Percentiles rank a stretch among this genome's conserved stretches.
Conservation (phyloP, 2,113 vertebrate species). For the Manacus vitellinus region DNA sequence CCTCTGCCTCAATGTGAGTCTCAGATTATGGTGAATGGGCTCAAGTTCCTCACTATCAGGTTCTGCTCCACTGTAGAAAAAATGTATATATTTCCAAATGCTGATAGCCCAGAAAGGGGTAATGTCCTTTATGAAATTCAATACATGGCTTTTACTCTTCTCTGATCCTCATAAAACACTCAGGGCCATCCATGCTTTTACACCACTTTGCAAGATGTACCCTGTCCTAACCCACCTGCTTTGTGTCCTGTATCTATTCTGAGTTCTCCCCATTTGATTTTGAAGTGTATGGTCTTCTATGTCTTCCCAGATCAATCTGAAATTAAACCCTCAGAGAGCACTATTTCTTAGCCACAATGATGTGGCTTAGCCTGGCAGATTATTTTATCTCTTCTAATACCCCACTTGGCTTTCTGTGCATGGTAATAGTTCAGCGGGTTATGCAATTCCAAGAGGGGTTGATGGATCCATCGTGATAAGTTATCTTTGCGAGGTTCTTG, state of each 20-base stretch:
- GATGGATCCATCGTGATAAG: not conserved
- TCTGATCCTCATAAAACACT: not conserved
- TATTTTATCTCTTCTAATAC: not conserved
- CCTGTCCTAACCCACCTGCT: not conserved
- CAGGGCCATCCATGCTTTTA: not conserved
- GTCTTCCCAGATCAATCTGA: not conserved
- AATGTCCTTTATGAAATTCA: not conserved
- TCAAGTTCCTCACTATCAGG: not conserved
- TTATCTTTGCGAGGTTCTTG: not conserved
- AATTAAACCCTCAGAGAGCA: not conserved
- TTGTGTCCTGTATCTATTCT: not conserved
- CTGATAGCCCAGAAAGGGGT: not conserved
- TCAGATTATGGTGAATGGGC: not conserved
- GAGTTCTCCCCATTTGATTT: not conserved
- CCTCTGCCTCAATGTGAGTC: not conserved
- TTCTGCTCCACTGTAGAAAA: not conserved
- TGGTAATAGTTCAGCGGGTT: not conserved
- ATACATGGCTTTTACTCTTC: not conserved
- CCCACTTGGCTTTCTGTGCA: not conserved
- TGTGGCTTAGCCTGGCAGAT: not conserved
- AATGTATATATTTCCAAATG: not conserved
- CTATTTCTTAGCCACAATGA: not conserved
- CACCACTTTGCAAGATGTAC: no score
- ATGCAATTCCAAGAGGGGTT: not conserved
- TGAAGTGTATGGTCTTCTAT: not conserved